A percentile compares a stretch with the other conserved stretches of the same genome.
phyloP scores from a whole-genome alignment of 2,797 vertebrate species.

The Notolepis coatsorum region DNA sequence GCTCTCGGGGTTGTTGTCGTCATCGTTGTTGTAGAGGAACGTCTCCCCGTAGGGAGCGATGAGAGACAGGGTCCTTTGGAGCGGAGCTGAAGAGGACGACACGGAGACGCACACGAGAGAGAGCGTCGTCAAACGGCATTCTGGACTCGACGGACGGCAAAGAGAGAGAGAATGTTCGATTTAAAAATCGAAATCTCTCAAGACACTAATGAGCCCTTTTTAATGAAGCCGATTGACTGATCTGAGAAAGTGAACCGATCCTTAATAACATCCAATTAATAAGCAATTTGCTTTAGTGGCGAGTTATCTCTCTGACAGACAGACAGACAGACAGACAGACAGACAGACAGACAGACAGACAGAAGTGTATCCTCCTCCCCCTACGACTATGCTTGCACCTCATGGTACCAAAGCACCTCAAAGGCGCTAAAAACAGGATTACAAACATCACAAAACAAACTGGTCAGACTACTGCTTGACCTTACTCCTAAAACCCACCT shows the following conservation, averaged over 20 bases:
- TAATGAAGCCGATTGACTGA: conserved; percentile 57
- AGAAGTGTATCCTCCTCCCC: not conserved
- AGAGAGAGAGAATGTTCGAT: not conserved
- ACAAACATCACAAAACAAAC: no score
- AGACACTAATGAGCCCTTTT: conserved; percentile 47
- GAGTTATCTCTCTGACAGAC: conserved; percentile 20
- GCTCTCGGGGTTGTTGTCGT: conserved; percentile 69
- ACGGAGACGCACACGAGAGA: conserved; percentile 18
- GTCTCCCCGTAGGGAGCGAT: conserved; percentile 93
- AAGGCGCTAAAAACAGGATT: no score
- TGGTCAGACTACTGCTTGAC: no score
- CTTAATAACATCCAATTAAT: conserved; percentile 60
- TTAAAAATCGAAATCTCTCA: not conserved
- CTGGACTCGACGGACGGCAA: not conserved
- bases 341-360: no score
- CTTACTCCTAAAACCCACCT: no score
- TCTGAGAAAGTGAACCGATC: conserved; percentile 40
- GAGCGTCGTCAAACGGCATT: not conserved
- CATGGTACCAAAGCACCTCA: no score
- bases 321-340: not conserved
- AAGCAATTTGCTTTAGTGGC: conserved; percentile 29
- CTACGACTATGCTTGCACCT: no score
- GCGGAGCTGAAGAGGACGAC: conserved; percentile 71
- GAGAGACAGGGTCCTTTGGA: conserved; percentile 76
- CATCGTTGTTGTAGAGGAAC: conserved; percentile 88